Evolutionary conservation across 2,113 vertebrate genomes (phyloP).

Genomic region (Nanorana parkeri): DNA sequence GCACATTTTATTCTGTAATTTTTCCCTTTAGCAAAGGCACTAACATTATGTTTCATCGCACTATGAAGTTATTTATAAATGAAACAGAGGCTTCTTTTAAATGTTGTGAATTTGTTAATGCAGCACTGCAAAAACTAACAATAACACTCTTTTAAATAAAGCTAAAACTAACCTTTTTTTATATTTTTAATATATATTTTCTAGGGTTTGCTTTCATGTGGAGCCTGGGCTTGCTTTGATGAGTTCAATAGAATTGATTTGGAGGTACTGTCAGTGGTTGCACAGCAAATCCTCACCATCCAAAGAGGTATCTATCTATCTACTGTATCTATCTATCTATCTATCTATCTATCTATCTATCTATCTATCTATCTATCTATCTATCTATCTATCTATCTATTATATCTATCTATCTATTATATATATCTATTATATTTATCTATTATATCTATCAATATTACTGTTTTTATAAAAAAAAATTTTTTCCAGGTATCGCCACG

Average conservation of each 20-base stretch:
- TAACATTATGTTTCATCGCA: too few relatives aligned
- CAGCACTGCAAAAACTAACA: too few relatives aligned
- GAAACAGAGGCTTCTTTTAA: too few relatives aligned
- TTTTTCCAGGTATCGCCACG: constrained; percentile 78
- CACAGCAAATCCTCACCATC: constrained; percentile 93
- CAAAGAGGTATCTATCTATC: constrained; percentile 81
- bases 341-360: constrained; percentile 59
- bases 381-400: not conserved
- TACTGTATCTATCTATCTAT: constrained; percentile 59
- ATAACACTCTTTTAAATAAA: not conserved
- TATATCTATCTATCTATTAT: too few relatives aligned
- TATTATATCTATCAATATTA: too few relatives aligned
- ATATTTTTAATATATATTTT: constrained; percentile 18
- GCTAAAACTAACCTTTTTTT: not conserved
- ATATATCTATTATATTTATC: too few relatives aligned
- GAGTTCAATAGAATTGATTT: constrained; percentile 94
- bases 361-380: not conserved
- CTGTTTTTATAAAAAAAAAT: constrained; percentile 18
- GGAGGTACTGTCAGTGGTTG: constrained; percentile 92
- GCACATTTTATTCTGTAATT: too few relatives aligned
- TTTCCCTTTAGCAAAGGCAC: too few relatives aligned
- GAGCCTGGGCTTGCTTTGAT: constrained; percentile 94
- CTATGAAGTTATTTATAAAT: too few relatives aligned
- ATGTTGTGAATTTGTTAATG: too few relatives aligned
- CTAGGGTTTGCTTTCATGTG: constrained; percentile 86